Evolutionary conservation across 2,888 invertebrate species (phyloP).

Genomic region (Gandaritis pyraliata): DNA sequence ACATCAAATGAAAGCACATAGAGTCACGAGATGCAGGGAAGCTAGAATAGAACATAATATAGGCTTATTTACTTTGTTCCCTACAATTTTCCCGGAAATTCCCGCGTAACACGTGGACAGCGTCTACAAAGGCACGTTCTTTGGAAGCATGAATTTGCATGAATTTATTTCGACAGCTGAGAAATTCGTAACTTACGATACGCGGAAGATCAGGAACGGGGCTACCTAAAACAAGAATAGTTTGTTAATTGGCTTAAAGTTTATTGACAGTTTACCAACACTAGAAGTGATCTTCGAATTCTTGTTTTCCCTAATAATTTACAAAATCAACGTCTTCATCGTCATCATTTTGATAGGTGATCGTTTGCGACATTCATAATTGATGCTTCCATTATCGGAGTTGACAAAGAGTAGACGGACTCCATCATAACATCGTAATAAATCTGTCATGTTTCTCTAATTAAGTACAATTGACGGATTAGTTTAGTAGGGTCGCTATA

Average conservation of each 20-base stretch:
- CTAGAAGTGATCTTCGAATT: too few relatives aligned
- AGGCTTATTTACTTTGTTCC: slow-evolving; percentile 42
- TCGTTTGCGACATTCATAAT: too few relatives aligned
- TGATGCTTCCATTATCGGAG: too few relatives aligned
- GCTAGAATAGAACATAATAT: slow-evolving; percentile 32
- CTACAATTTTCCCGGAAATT: slow-evolving; percentile 32
- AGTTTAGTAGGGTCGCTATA: too few relatives aligned
- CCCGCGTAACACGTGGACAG: slow-evolving; percentile 28
- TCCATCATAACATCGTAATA: too few relatives aligned
- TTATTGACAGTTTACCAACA: background rate
- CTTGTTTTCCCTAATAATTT: too few relatives aligned
- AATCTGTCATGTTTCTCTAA: too few relatives aligned
- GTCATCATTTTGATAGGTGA: too few relatives aligned
- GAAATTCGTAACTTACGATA: slow-evolving; percentile 16
- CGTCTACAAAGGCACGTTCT: slow-evolving; percentile 35
- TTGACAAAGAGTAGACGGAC: too few relatives aligned
- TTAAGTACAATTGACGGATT: too few relatives aligned
- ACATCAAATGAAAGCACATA: too few relatives aligned
- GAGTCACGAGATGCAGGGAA: slow-evolving; percentile 22
- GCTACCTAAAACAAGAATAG: slow-evolving; percentile 7
- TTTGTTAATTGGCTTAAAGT: slow-evolving; percentile 1
- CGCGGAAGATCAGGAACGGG: slow-evolving; percentile 18
- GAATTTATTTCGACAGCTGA: slow-evolving; percentile 35
- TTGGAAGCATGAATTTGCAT: slow-evolving; percentile 37
- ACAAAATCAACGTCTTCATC: too few relatives aligned